Evolutionary conservation across 2,113 vertebrate genomes (phyloP).

Genomic region (Muntiacus muntjak): DNA sequence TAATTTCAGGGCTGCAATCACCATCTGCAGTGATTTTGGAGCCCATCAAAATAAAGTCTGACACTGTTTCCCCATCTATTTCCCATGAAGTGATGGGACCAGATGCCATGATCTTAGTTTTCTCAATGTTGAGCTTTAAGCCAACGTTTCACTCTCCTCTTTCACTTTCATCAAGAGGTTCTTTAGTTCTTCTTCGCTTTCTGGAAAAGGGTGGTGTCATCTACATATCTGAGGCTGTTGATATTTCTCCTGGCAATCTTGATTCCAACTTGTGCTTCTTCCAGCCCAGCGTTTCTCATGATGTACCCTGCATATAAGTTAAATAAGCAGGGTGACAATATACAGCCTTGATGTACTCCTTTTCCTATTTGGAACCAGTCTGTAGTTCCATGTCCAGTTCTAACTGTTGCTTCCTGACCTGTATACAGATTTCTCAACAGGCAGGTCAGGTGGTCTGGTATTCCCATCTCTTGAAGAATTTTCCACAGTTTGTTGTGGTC

Average conservation of each 20-base stretch:
- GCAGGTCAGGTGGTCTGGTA: background rate
- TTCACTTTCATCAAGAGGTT: background rate
- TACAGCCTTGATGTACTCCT: rapidly evolving
- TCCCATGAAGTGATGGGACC: background rate
- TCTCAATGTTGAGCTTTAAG: background rate
- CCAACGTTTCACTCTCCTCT: background rate
- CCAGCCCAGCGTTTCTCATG: background rate
- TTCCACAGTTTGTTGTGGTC: background rate
- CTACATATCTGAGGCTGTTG: background rate
- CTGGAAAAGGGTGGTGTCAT: background rate
- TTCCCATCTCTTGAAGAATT: background rate
- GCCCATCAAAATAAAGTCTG: rapidly evolving
- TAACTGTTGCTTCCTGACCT: background rate
- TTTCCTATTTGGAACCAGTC: background rate
- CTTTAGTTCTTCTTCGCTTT: background rate
- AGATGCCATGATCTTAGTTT: background rate
- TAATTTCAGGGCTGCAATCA: background rate
- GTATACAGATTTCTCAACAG: background rate
- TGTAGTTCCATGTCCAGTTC: background rate
- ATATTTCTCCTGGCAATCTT: background rate
- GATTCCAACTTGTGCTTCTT: background rate
- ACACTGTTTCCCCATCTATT: background rate
- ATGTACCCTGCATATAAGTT: background rate
- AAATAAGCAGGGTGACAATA: background rate
- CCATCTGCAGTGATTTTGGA: background rate